phyloP scores from a whole-genome alignment of 2,888 invertebrate genomes.

The Sphecodes monilicornis region DNA sequence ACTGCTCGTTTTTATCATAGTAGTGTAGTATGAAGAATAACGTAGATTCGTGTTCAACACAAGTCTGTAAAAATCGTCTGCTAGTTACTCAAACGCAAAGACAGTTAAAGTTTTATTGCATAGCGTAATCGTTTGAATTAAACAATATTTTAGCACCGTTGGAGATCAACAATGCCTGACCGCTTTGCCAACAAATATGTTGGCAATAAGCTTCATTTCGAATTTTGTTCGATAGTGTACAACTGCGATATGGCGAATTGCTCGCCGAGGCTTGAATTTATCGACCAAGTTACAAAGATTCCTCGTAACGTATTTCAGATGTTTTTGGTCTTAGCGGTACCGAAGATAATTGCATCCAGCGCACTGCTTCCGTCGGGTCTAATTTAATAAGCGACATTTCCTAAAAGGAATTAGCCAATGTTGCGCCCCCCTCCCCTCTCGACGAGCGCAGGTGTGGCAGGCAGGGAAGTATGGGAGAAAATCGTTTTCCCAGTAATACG shows the following conservation, averaged over 20 bases:
- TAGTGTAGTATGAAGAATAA: too few relatives aligned
- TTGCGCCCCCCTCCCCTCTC: too few relatives aligned
- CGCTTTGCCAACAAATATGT: not conserved
- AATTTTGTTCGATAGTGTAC: not conserved
- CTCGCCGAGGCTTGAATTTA: slow-evolving; percentile 12
- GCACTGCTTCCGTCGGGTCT: slow-evolving; percentile 54
- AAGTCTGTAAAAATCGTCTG: too few relatives aligned
- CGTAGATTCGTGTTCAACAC: too few relatives aligned
- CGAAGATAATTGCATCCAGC: slow-evolving; percentile 40
- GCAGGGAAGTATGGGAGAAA: not conserved
- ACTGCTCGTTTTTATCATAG: too few relatives aligned
- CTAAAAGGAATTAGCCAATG: slow-evolving; percentile 33
- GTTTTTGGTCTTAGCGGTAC: slow-evolving; percentile 47
- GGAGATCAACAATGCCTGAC: too few relatives aligned
- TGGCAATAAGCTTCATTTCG: slow-evolving; percentile 1
- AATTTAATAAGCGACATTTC: slow-evolving; percentile 72
- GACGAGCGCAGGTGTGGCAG: slow-evolving; percentile 14
- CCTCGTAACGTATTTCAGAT: slow-evolving; percentile 55
- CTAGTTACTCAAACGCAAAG: too few relatives aligned
- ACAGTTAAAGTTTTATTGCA: too few relatives aligned
- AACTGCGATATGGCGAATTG: slow-evolving; percentile 23
- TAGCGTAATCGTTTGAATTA: too few relatives aligned
- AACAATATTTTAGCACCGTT: too few relatives aligned
- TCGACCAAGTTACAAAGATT: slow-evolving; percentile 36
- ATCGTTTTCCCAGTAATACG: slow-evolving; percentile 25